Evolutionary conservation across 2,888 invertebrate species (phyloP).

Genomic region (Tiphia femorata): DNA sequence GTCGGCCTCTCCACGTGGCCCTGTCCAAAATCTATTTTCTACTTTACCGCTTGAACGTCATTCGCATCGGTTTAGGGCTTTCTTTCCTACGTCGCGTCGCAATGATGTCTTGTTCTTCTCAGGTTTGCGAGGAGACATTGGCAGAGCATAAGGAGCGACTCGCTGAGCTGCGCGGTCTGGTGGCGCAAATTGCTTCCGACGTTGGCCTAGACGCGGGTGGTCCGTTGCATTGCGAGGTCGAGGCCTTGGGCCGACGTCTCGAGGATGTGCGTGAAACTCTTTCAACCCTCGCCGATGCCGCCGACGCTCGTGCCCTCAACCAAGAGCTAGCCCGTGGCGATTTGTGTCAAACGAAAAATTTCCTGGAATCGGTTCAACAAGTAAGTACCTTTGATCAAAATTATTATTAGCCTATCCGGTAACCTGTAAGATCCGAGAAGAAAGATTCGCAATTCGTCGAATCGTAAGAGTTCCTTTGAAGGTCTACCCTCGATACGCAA

Average conservation of each 20-base stretch:
- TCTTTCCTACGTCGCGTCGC: too few species aligned
- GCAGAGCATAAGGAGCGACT: constrained; percentile 79
- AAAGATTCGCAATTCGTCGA: too few species aligned
- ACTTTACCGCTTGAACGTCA: too few species aligned
- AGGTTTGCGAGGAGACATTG: constrained; percentile 84
- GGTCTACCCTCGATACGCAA: too few species aligned
- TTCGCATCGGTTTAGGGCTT: too few species aligned
- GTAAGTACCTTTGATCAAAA: constrained; percentile 72
- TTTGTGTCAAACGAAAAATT: constrained; percentile 73
- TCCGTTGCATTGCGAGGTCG: constrained; percentile 82
- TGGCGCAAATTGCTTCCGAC: constrained; percentile 83
- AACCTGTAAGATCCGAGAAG: too few species aligned
- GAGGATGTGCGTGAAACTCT: constrained; percentile 83
- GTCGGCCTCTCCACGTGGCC: too few species aligned
- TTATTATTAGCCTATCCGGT: too few species aligned
- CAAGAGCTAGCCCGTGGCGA: constrained; percentile 72
- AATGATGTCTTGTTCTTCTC: constrained; percentile 30
- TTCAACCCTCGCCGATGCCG: constrained; percentile 81
- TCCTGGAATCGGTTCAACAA: constrained; percentile 82
- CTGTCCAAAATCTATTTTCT: too few species aligned
- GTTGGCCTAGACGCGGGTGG: constrained; percentile 81
- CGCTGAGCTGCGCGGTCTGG: constrained; percentile 80
- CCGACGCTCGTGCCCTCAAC: constrained; percentile 77
- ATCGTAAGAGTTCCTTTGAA: too few species aligned
- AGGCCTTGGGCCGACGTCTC: constrained; percentile 80